Evolutionary conservation across 2,888 invertebrate genomes (phyloP), one percentile per base, ranked within the genome.

Genomic region (Malthinus flaveolus): DNA sequence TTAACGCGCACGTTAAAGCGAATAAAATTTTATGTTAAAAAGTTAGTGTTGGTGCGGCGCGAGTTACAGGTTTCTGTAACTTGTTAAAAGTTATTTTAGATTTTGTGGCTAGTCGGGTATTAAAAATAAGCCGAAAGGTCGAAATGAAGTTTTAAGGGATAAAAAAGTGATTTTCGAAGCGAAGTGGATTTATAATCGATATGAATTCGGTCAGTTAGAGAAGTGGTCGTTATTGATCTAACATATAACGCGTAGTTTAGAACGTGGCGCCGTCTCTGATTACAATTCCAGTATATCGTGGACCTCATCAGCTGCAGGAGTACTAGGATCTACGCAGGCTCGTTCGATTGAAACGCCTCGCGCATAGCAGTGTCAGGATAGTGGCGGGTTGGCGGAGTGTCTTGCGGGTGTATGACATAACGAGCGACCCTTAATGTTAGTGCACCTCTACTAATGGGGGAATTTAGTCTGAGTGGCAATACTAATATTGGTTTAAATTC

Each of bases 401-500:
- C 66, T 23, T 64, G 61, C 66, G 68, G 66, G 64, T 65, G 62
- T 66, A 68, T 70, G 70, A 70, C 68, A 69, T 69, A 70, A 68
- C 70, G 67, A 66, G 65, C 65, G 64, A 60, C 68, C 69, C 70
- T 70, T 64, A 54, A 56, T 65, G 62, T 68, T 68, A 66, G 71
- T 72, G 73, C 73, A 73, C 75, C 73, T 73, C 72, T 72, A 73
- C 77, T 78, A 75, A 79, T 79, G 78, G 79, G 79, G 75, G 79
- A 79, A 73, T 79, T 79, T 75, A 78, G 75, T 73, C 76, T 78
- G 71, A 78, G 76, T 76, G 75, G 74, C 67, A 78, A 76, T 73
- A 70, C 78, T 69, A 79, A 76, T 71, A 78, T 78, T 69, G 77
- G 77, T 72, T 75, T 78, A 71, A 76, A 77, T 76, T 75, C 76